phyloP scores from a whole-genome alignment of 2,888 invertebrate genomes.

The Megalurothrips usitatus region DNA sequence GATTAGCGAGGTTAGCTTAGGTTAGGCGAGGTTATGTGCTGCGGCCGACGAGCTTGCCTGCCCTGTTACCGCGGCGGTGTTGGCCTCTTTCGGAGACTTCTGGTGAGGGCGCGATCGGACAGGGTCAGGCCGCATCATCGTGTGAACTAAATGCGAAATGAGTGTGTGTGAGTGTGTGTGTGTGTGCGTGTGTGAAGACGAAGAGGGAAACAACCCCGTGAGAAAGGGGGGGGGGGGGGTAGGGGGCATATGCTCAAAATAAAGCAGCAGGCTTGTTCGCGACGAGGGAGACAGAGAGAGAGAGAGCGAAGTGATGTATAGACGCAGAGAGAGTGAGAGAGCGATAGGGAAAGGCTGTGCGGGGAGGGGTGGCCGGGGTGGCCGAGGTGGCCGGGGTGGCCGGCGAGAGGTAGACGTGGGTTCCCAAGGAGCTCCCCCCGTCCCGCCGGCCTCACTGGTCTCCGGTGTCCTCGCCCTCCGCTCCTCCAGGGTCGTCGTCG shows the following conservation, averaged over 20 bases:
- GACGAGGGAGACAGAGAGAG: not conserved
- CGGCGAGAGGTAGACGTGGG: not conserved
- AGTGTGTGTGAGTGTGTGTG: not conserved
- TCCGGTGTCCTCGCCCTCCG: too few relatives aligned
- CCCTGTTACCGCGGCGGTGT: too few relatives aligned
- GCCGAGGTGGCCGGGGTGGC: not conserved
- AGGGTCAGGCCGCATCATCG: too few relatives aligned
- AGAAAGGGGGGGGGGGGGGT: not conserved
- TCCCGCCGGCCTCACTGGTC: too few relatives aligned
- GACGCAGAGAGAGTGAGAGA: not conserved
- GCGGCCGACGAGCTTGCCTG: too few relatives aligned
- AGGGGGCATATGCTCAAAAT: not conserved
- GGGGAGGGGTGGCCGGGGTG: not conserved
- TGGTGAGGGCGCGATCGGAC: too few relatives aligned
- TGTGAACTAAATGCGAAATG: not conserved
- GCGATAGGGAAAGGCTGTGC: not conserved
- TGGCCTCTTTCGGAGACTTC: not conserved
- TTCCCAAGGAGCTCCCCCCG: constrained; percentile 6
- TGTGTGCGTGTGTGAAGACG: not conserved
- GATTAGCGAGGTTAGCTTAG: too few relatives aligned
- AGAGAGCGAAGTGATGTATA: too few relatives aligned
- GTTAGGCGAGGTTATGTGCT: too few relatives aligned
- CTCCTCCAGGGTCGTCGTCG: too few relatives aligned
- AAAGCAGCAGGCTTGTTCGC: too few relatives aligned
- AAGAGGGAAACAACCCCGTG: not conserved